Evolutionary conservation across 2,797 vertebrate species (phyloP), one percentile per base, ranked within the genome.

Genomic region (Gymnoscopelus braueri): DNA sequence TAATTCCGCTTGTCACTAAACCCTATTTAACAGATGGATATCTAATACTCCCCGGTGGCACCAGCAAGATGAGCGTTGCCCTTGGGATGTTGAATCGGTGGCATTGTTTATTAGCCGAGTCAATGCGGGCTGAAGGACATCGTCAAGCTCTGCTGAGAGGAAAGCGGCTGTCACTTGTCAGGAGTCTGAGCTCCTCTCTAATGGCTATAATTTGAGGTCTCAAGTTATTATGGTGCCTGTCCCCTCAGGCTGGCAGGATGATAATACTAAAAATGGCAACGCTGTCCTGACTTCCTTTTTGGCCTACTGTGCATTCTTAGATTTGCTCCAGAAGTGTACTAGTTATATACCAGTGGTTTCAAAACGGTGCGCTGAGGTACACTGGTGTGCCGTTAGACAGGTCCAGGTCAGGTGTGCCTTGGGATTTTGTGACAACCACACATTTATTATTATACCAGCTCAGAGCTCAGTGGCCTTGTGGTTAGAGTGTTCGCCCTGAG

Each of bases 191-290:
- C 44, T 65, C 2, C 12, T 80, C 75, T 72, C 26, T 26, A 65
- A 67, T 74, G 61, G 67, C 49, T 74, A 48, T 81, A 74, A 78
- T 79, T 76, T 79, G 54, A 80, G 66, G 50, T 71, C 77, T 75
- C 68, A 62, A 65, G 58, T 79, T 79, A 87, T 69, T 75, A 63
- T 39, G 19, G 57, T 73, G 63, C 68, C 76, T 77, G 60, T 60
- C 69, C 74, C 19, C 74, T 78, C 74, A 52, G 68, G 74, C 74
- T 74, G 63, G 70, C 72, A 60, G 64, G 32, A 59, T 58, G 63
- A 57, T n/a, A 61, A 61, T 65, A 44, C 77, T 74, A 71, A 78
- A 82, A 86, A 74, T 84, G 75, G 79, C 82, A 78, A 54, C 11
- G 67, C 54, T 64, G 61, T 71, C 73, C 67, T 77, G 73, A 71